Conservation (phyloP, 2,797 vertebrate species). For the Oophaga sylvatica region DNA sequence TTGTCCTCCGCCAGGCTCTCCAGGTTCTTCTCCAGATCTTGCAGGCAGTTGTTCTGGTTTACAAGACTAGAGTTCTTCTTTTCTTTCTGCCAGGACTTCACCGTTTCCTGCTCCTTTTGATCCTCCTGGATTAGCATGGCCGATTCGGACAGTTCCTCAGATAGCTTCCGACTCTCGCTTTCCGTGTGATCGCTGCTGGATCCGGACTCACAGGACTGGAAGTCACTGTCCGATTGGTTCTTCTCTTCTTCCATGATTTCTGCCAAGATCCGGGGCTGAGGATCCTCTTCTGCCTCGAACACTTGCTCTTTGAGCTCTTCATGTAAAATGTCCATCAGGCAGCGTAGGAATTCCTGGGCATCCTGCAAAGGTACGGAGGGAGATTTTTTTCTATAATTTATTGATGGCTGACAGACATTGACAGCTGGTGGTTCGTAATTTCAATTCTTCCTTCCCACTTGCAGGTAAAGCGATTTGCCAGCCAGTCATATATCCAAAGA, state of each 20-base stretch:
- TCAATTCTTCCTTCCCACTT: background rate
- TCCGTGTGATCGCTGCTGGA: slow-evolving; percentile 86
- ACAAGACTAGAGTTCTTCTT: slow-evolving; percentile 86
- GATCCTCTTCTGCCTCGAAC: slow-evolving; percentile 82
- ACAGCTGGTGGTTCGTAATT: too few species aligned
- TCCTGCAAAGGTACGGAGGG: slow-evolving; percentile 75
- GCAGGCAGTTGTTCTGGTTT: slow-evolving; percentile 79
- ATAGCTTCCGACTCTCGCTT: slow-evolving; percentile 74
- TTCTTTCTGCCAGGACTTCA: slow-evolving; percentile 91
- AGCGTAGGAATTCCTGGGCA: slow-evolving; percentile 97
- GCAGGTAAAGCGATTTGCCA: background rate
- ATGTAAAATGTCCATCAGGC: slow-evolving; percentile 97
- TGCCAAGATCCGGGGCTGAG: slow-evolving; percentile 71
- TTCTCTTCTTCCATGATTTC: slow-evolving; percentile 83
- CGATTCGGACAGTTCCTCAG: slow-evolving; percentile 85
- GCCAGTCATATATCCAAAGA: background rate
- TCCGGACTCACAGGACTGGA: slow-evolving; percentile 94
- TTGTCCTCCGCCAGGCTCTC: slow-evolving; percentile 78
- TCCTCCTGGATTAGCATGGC: slow-evolving; percentile 92
- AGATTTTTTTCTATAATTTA: too few species aligned
- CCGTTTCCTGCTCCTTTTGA: slow-evolving; percentile 75
- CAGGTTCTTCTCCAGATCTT: slow-evolving; percentile 88
- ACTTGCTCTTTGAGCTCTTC: slow-evolving; percentile 92
- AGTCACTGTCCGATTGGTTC: slow-evolving; percentile 87
- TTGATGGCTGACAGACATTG: too few species aligned